A percentile compares a stretch with the other conserved stretches of the same genome.
Evolutionary conservation across 2,888 invertebrate genomes (phyloP).

Genomic region (Empis livida): DNA sequence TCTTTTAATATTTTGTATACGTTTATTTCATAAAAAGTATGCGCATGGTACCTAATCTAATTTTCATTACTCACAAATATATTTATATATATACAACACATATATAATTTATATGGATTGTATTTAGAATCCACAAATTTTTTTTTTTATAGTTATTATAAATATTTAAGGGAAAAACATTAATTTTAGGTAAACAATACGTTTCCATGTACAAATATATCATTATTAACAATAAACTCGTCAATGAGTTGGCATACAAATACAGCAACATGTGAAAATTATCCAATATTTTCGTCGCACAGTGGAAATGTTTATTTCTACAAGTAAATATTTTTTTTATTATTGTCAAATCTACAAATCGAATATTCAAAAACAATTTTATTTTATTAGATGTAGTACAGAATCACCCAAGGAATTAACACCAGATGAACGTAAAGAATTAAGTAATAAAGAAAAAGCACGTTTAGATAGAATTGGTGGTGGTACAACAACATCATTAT

Average conservation of each 20-base stretch:
- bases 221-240: slow-evolving; percentile 44
- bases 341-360: too few species aligned
- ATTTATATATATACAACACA: too few species aligned
- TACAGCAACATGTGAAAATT: slow-evolving; percentile 39
- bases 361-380: too few species aligned
- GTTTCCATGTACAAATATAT: slow-evolving; percentile 50
- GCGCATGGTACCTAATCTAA: too few species aligned
- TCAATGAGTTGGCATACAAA: slow-evolving; percentile 49
- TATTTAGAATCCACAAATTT: neutral
- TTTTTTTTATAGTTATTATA: too few species aligned
- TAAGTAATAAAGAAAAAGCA: slow-evolving; percentile 45
- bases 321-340: too few species aligned
- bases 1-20: too few species aligned
- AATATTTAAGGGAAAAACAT: too few species aligned
- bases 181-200: slow-evolving; percentile 25
- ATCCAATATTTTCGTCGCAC: slow-evolving; percentile 44
- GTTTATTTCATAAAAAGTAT: too few species aligned
- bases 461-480: slow-evolving; percentile 37
- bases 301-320: slow-evolving; percentile 54
- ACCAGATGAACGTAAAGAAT: slow-evolving; percentile 46
- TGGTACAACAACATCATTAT: slow-evolving; percentile 33
- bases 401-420: slow-evolving; percentile 45
- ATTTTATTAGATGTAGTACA: slow-evolving; percentile 43
- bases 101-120: too few species aligned
- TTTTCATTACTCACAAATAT: too few species aligned